Evolutionary conservation across 2,797 vertebrate species (phyloP).

Genomic region (Diplodus puntazzo): DNA sequence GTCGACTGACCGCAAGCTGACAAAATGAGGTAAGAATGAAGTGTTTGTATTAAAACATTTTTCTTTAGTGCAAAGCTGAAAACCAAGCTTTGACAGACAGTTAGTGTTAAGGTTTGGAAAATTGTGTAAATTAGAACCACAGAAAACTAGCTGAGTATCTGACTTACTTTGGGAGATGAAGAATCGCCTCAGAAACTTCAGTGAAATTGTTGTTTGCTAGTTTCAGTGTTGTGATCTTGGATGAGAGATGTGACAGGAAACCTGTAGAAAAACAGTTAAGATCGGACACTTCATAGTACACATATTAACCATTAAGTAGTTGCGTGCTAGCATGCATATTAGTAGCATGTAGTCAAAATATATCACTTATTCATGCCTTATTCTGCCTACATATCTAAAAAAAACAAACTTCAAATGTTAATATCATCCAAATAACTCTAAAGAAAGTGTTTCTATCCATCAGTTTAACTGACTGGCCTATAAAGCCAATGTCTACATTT

Average conservation of each 20-base stretch:
- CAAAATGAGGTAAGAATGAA: neutral
- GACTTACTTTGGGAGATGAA: constrained; percentile 93
- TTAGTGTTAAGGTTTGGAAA: neutral
- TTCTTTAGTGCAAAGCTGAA: neutral
- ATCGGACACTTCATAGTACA: neutral
- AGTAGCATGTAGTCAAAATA: too few relatives aligned
- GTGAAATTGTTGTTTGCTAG: constrained; percentile 91
- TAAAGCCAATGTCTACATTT: neutral
- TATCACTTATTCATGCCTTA: too few relatives aligned
- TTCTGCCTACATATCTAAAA: too few relatives aligned
- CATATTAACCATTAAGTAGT: too few relatives aligned
- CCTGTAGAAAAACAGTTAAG: constrained; percentile 76
- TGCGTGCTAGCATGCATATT: too few relatives aligned
- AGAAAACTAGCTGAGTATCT: neutral
- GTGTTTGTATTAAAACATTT: neutral
- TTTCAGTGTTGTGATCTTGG: constrained; percentile 91
- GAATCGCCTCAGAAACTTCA: constrained; percentile 86
- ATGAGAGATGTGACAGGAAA: constrained; percentile 85
- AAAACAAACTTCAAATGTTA: too few relatives aligned
- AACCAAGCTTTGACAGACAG: neutral
- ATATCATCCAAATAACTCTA: too few relatives aligned
- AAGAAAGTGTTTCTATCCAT: too few relatives aligned
- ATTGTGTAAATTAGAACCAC: neutral
- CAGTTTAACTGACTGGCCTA: neutral
- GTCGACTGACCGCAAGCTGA: constrained; percentile 92